phyloP scores from a whole-genome alignment of 30 jellyfish, hydroid and myxozoan genomes.

The Rhopilema esculentum region DNA sequence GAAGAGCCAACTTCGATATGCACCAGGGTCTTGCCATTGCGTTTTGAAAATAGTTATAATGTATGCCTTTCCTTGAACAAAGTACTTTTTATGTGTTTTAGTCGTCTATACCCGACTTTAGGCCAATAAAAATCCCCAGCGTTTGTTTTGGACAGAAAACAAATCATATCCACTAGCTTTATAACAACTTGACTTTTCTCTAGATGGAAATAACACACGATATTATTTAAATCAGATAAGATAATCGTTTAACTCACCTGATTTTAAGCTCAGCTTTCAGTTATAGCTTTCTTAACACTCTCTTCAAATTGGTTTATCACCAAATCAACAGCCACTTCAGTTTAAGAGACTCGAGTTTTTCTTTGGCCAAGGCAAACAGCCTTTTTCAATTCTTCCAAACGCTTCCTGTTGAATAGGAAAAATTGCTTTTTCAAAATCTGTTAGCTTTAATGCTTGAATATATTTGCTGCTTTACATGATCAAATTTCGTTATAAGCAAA shows the following conservation, averaged over 20 bases:
- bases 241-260: neutral
- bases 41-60: no score
- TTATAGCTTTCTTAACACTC: neutral
- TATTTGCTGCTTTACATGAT: neutral
- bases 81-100: no score
- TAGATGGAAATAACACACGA: no score
- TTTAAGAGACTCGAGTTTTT: neutral
- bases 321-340: neutral
- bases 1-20: no score
- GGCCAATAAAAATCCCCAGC: no score
- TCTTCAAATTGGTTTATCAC: neutral
- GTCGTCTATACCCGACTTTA: no score
- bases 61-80: no score
- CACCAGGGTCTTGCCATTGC: no score
- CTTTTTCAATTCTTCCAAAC: neutral
- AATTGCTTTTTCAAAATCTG: neutral
- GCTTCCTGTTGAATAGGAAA: neutral
- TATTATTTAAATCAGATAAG: no score
- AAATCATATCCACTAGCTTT: no score
- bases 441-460: neutral
- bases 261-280: neutral
- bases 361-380: neutral
- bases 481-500: neutral
- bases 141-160: no score
- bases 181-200: no score